Evolutionary conservation across 2,888 invertebrate genomes (phyloP), one percentile per base, ranked within the genome.

Genomic region (Coremacera marginata): DNA sequence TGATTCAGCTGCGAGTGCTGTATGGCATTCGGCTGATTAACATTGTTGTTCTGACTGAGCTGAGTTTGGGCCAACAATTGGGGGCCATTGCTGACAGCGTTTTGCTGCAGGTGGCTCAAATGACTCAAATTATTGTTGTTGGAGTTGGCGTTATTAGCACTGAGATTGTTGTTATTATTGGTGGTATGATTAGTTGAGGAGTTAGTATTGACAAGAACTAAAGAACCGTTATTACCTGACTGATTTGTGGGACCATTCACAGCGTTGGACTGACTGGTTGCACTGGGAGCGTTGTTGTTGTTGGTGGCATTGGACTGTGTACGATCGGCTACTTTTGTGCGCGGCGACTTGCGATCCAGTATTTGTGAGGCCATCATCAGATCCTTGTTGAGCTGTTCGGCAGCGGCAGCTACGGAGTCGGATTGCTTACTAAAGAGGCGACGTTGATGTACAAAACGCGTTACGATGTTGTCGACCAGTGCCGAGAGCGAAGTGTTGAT

Each of bases 381-480:
- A 88, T 96, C 96, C 90, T 96, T 95, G 90, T 95, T 95, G 78
- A 96, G 91, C 88, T 95, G 95, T 86, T 96, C 96, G 55, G 95
- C 95, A 5, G 95, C 95, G 3, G 93, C 94, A 65, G 93, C 93
- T 44, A 94, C 94, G 72, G 94, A 95, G 84, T 95, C 95, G 25
- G 88, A 86, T 86, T 95, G 94, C 87, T 95, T 95, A 79, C 93
- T 93, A 82, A 93, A 90, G 82, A 93, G 92, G 82, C 95, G 92
- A 80, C 94, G 92, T 89, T 96, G 95, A 82, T 96, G 95, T 79
- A 95, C 93, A 86, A 95, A 96, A 83, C 95, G 92, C 37, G 95
- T 93, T 79, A 98, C 93, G 79, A 97, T 95, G 25, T 95, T 95
- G 89, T 98, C 98, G 82, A 98, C 95, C 63, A 97, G 91, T 82